These are phyloP conservation scores for Galleria mellonella DNA, from an alignment of 1,140 invertebrate genomes.

Conservation along the genomic window DNA sequence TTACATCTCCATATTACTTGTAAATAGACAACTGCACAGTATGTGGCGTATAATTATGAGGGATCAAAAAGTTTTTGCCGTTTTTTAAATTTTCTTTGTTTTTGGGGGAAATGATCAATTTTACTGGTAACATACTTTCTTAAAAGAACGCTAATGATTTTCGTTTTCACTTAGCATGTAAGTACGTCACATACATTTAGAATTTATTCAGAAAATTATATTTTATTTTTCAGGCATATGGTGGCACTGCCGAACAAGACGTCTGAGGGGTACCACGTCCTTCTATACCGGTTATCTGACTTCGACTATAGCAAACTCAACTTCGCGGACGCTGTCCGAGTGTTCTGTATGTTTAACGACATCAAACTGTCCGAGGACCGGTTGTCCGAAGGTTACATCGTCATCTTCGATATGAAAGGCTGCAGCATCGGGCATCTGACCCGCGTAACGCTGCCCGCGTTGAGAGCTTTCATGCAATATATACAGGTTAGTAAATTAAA, in stretches of 20 bases:
- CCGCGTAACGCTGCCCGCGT: constrained; percentile 74
- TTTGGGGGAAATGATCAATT: too few species aligned
- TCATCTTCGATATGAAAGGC: constrained; percentile 81
- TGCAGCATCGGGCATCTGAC: constrained; percentile 77
- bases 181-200: too few species aligned
- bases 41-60: too few species aligned
- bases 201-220: too few species aligned
- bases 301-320: constrained; percentile 76
- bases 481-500: constrained; percentile 74
- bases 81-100: too few species aligned
- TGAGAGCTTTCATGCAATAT: constrained; percentile 78
- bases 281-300: constrained; percentile 76
- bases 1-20: too few species aligned
- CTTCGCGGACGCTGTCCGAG: constrained; percentile 76
- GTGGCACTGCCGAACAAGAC: constrained; percentile 73
- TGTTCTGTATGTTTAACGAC: constrained; percentile 81
- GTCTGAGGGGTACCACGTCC: constrained; percentile 76
- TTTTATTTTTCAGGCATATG: constrained; percentile 68
- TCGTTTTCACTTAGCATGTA: too few species aligned
- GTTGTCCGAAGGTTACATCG: constrained; percentile 77
- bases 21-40: too few species aligned
- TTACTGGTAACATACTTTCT: too few species aligned
- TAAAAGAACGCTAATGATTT: too few species aligned
- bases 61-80: too few species aligned
- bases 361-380: constrained; percentile 77